Base-by-base conservation (phyloP, 2,888 invertebrate species). In the Xestia c-nigrum region DNA sequence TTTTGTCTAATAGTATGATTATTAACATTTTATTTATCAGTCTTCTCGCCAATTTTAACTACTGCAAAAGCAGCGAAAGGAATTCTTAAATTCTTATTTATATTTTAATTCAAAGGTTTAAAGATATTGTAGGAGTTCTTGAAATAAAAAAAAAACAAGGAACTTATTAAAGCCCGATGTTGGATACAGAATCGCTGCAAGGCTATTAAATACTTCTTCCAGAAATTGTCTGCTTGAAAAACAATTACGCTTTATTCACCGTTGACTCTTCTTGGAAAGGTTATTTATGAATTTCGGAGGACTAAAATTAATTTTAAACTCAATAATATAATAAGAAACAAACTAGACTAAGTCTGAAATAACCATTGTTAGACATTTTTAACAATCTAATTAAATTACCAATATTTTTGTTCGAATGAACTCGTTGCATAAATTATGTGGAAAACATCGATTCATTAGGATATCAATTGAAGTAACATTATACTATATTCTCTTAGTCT, bases 111-210 rank as follows among this genome's bases (percentile, higher is more conserved):
- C 6, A 46, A 50, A 72, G 61, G 57, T n/a, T 21, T 24, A 64
- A 71, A 38, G 5, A 63, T 57, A 38, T 16, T 31, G 1, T 10
- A 43, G 65, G 21, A 66, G 9, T 71, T 61, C 24, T 55, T 50
- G 19, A 67, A 73, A 75, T 75, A n/a, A 47, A 52, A 61, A n/a
- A 68, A 61, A 55, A 14, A 21, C n/a, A 46, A 38, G 38, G 21
- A 72, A 71, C 38, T 71, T 73, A 85, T 85, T 83, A 83, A 76
- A 84, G 82, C 52, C 52, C 43, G 40, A 68, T 68, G 63, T 76
- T 73, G 52, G 59, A 57, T 76, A 72, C 69, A 76, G 40, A 76
- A 59, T 52, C 43, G 75, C 63, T 76, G 57, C 57, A 57, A 76
- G 63, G 64, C 72, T 68, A n/a, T 63, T 57, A 43, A 64, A 64